Conservation (phyloP, 2,113 vertebrate species). For the Sapajus apella region DNA sequence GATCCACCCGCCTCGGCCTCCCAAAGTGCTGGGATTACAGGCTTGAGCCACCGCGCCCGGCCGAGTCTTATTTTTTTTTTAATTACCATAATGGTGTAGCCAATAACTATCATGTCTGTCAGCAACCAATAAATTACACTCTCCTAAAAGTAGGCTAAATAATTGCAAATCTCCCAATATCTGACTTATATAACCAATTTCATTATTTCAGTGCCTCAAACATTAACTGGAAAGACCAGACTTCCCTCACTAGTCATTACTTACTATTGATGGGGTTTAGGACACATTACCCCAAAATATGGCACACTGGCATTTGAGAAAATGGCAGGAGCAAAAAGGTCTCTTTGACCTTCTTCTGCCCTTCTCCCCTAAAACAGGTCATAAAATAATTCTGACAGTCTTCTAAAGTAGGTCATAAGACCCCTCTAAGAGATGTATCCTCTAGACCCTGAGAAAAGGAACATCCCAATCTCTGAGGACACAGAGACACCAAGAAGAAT, state of each 20-base stretch:
- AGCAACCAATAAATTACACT: not conserved
- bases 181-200: not conserved
- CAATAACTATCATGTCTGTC: not conserved
- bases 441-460: not conserved
- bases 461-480: not conserved
- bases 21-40: no score
- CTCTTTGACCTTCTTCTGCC: not conserved
- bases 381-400: not conserved
- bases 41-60: no score
- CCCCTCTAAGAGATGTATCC: not conserved
- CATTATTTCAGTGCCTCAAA: conserved; percentile 20
- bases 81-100: not conserved
- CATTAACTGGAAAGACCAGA: conserved; percentile 5
- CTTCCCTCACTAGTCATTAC: conserved; percentile 17
- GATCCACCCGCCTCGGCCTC: no score
- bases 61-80: conserved; percentile 29
- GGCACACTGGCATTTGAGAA: not conserved
- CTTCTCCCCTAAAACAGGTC: not conserved
- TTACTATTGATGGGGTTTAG: not conserved
- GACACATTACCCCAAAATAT: not conserved
- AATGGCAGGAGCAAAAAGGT: not conserved
- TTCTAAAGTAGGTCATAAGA: not conserved
- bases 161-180: not conserved
- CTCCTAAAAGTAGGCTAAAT: not conserved
- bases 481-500: not conserved